These are phyloP conservation scores for Acanthis flammea DNA, from an alignment of 2,797 vertebrate genomes.

Conservation along the genomic window DNA sequence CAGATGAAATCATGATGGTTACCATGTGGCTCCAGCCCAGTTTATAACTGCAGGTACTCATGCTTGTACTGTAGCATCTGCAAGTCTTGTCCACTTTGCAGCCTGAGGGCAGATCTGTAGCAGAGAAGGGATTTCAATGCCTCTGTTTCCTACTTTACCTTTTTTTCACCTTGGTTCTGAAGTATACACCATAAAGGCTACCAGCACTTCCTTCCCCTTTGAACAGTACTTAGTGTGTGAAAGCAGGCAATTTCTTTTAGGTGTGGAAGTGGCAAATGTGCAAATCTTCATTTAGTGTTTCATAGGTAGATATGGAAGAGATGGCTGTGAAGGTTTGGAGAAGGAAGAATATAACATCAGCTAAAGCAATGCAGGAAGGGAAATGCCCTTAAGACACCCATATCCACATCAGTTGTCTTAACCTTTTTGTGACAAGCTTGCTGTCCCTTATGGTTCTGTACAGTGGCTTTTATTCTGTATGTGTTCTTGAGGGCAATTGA, in stretches of 20 bases:
- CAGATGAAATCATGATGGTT: neutral
- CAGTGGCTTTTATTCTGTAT: neutral
- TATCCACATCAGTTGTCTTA: neutral
- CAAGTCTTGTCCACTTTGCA: neutral
- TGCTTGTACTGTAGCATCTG: neutral
- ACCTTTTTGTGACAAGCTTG: neutral
- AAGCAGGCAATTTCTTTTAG: neutral
- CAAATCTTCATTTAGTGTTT: neutral
- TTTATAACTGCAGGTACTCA: neutral
- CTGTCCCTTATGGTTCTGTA: neutral
- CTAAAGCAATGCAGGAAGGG: neutral
- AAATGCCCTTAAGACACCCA: neutral
- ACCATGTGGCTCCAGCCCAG: neutral
- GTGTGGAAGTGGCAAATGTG: rapidly evolving
- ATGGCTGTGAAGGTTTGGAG: neutral
- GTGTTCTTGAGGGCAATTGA: neutral
- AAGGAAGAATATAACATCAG: neutral
- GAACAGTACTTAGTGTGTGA: neutral
- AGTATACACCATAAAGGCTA: neutral
- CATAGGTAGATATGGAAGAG: neutral
- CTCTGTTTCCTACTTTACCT: neutral
- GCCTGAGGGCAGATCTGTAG: neutral
- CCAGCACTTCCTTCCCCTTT: neutral
- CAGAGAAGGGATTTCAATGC: neutral
- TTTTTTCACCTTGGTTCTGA: neutral